phyloP scores from a whole-genome alignment of 1,140 invertebrate species.

The Drosophila arizonae region DNA sequence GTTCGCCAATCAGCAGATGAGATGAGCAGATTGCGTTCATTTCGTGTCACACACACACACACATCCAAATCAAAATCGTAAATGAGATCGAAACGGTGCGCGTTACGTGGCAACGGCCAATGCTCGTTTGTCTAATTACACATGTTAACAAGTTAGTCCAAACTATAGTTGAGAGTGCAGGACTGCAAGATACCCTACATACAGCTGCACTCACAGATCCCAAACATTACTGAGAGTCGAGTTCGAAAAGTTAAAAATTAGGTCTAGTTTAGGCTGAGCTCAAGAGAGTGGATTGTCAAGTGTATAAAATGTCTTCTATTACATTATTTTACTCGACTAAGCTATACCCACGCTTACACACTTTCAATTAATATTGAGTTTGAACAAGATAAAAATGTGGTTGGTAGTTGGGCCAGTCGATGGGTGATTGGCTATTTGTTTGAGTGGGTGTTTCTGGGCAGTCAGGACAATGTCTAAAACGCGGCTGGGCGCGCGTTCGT shows the following conservation, averaged over 20 bases:
- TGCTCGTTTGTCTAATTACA: constrained; percentile 43
- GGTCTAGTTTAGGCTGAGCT: too few relatives aligned
- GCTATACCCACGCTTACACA: neutral
- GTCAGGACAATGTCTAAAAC: constrained; percentile 34
- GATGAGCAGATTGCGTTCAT: constrained; percentile 14
- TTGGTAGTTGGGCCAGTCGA: neutral
- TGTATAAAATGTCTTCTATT: too few relatives aligned
- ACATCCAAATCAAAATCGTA: constrained; percentile 38
- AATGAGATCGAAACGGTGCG: constrained; percentile 43
- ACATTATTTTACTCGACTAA: neutral
- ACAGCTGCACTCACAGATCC: too few relatives aligned
- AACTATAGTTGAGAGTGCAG: neutral
- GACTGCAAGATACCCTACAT: neutral
- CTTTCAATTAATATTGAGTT: neutral
- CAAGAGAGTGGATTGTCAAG: too few relatives aligned
- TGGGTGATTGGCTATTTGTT: constrained; percentile 1
- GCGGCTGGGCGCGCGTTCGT: constrained; percentile 19
- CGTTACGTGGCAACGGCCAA: constrained; percentile 24
- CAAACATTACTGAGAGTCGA: too few relatives aligned
- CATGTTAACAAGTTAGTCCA: constrained; percentile 18
- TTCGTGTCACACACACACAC: constrained; percentile 11
- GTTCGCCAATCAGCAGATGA: constrained; percentile 23
- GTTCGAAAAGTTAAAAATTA: too few relatives aligned
- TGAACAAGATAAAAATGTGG: neutral
- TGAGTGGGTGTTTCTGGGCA: neutral